phyloP scores from a whole-genome alignment of 1,140 invertebrate species.

The Calosoma granatense region DNA sequence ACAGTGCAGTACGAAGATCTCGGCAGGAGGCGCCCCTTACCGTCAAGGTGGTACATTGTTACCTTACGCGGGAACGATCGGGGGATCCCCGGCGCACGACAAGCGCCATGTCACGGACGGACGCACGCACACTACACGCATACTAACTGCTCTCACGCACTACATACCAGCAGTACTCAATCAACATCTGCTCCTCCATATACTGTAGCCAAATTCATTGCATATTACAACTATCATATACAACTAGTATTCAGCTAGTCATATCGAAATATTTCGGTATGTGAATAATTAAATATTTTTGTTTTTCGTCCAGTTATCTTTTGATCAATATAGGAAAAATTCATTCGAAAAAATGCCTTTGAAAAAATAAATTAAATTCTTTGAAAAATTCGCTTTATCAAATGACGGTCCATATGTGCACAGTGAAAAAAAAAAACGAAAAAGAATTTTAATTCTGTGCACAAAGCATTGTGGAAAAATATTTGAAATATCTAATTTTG shows the following conservation, averaged over 20 bases:
- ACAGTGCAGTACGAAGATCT: neutral
- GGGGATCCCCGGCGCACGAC: neutral
- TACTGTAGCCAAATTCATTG: too few relatives aligned
- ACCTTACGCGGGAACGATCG: neutral
- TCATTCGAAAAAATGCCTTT: too few relatives aligned
- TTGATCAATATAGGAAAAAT: too few relatives aligned
- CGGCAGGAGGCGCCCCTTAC: neutral
- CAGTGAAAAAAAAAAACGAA: too few relatives aligned
- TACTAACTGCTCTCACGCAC: neutral
- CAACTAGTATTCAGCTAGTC: neutral
- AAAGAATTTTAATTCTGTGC: neutral
- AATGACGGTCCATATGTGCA: too few relatives aligned
- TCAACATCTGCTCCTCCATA: neutral
- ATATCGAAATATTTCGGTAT: neutral
- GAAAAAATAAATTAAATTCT: too few relatives aligned
- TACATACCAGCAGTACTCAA: neutral
- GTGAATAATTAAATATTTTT: neutral
- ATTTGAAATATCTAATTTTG: neutral
- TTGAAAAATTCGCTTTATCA: too few relatives aligned
- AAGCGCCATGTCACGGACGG: neutral
- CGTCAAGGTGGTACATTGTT: neutral
- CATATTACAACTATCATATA: too few relatives aligned
- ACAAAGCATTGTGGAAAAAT: neutral
- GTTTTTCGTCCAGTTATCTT: too few relatives aligned
- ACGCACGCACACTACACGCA: neutral